Evolutionary conservation across 2,113 vertebrate genomes (phyloP).

Genomic region (Chaetura pelagica): DNA sequence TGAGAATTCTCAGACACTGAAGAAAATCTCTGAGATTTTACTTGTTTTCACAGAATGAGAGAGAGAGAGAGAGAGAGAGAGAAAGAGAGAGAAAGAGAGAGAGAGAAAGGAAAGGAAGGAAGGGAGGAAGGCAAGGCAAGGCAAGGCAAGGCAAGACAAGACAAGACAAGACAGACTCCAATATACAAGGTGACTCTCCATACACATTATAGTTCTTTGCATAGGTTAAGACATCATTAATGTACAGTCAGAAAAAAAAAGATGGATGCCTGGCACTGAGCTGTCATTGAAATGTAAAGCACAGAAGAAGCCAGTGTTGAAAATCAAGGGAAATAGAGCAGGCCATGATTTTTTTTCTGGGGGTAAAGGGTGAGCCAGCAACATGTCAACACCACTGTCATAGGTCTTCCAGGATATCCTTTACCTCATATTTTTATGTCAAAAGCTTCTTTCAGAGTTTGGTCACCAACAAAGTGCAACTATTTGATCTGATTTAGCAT

Average conservation of each 20-base stretch:
- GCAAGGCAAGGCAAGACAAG: no score
- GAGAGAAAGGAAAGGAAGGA: no score
- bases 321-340: not conserved
- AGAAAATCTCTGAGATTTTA: not conserved
- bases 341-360: not conserved
- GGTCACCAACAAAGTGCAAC: not conserved
- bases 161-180: no score
- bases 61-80: no score
- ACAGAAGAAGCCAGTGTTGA: not conserved
- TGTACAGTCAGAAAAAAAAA: not conserved
- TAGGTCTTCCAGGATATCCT: not conserved
- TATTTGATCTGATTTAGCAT: not conserved
- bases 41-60: not conserved
- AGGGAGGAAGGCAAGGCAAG: no score
- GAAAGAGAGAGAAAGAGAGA: no score
- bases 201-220: not conserved
- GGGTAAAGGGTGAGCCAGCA: not conserved
- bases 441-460: not conserved
- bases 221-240: not conserved
- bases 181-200: not conserved
- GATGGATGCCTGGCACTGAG: not conserved
- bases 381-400: not conserved
- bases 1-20: not conserved
- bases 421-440: not conserved
- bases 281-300: not conserved